Evolutionary conservation across 2,113 vertebrate species (phyloP), one percentile per base, ranked within the genome.

Genomic region (Tachuris rubrigastra): DNA sequence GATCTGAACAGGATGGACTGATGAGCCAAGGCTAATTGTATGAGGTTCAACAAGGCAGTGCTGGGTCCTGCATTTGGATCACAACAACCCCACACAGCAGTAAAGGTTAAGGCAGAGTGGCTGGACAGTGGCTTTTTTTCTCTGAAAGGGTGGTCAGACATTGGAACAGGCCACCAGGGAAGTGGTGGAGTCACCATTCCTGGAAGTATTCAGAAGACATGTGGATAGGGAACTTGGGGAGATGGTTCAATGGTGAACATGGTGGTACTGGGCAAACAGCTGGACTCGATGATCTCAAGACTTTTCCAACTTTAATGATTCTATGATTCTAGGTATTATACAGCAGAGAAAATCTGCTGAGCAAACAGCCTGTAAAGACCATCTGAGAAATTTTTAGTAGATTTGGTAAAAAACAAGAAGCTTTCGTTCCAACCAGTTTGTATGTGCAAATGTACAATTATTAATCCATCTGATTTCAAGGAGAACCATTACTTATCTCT

Each of bases 271-370:
- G 33, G 37, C 52, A 52, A 82, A 46, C 37, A 83, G 46, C 0
- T 35, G 30, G 21, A 47, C 18, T 47, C 0, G 0, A 41, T 31
- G 25, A 47, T 42, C n/a, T 62, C 6, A 31, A 30, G n/a, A 52
- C 18, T 49, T 62, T 49, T 27, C 41, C 47, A 69, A 31, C 39
- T 49, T 53, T 11, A 69, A 82, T 0, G 0, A 62, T 42, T 55
- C 41, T 47, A 31, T 35, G 21, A 55, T 31, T 68, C 62, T 35
- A 68, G 60, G 6, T 22, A 52, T 37, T 75, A 60, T 1, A 22
- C 5, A 79, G 39, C 14, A 80, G n/a, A 87, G 8, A 49, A 50
- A 63, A 78, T 91, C 50, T 72, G 16, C 21, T 67, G 35, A 81
- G 30, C 59, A 94, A 84, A 66, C 2, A 31, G 39, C 53, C 75